Evolutionary conservation across 2,888 invertebrate genomes (phyloP), one percentile per base, ranked within the genome.

Genomic region (Dorcus parallelipipedus): DNA sequence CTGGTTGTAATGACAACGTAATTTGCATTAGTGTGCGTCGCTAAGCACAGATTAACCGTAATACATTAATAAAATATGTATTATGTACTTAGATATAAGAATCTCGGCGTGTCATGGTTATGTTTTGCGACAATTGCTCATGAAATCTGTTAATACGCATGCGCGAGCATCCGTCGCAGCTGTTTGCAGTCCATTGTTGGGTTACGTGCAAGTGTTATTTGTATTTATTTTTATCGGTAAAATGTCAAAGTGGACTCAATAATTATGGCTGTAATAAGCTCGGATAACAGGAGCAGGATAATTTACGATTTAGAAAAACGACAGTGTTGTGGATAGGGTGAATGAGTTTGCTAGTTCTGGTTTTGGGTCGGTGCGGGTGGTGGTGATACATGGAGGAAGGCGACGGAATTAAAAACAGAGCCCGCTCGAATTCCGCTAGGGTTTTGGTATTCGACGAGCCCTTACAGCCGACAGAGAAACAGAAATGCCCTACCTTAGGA

Each of bases 391-490:
- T 75, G 76, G 76, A 76, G 72, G 73, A 75, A 69, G 48, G 51
- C 47, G 73, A 69, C 66, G 73, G 73, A 71, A 70, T 67, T 64
- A 77, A 75, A 72, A 69, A 51, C 69, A 72, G 76, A 71, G 70
- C 69, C 63, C 76, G 76, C 70, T 76, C 76, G 63, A 76, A 90
- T 78, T 89, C 90, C 63, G 90, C 90, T 54, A 84, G 90, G 76
- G 89, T 89, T 67, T 82, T 91, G 69, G 83, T 88, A 69, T 91
- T 90, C 75, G 90, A 90, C 76, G 89, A 90, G 78, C 83, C 84
- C 52, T 58, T 85, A 86, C 23, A 49, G 45, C 48, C 45, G 20
- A 4, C 43, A 17, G 47, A 45, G 33, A 50, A 70, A 61, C 65
- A 68, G 64, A 70, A 70, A 72, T 70, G 70, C 59, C 62, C 66